Evolutionary conservation across 2,888 invertebrate species (phyloP).

Genomic region (Diadromus collaris): DNA sequence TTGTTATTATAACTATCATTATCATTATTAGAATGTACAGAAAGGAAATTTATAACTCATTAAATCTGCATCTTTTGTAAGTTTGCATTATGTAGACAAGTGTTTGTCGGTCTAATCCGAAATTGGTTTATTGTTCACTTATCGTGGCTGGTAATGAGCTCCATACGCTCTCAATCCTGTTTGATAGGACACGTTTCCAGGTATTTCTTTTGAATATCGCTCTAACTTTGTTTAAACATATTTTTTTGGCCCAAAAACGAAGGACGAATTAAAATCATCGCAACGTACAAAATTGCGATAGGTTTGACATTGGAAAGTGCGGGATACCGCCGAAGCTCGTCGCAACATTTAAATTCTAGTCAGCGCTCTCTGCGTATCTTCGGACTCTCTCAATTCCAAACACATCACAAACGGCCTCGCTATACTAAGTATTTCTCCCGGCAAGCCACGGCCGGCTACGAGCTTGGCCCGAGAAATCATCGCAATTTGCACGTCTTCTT

Average conservation of each 20-base stretch:
- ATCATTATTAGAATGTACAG: too few relatives aligned
- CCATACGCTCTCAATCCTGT: too few relatives aligned
- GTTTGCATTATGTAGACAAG: too few relatives aligned
- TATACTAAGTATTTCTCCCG: conserved; percentile 20
- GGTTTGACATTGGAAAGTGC: conserved; percentile 1
- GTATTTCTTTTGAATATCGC: too few relatives aligned
- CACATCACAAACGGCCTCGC: conserved; percentile 39
- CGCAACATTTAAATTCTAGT: conserved; percentile 31
- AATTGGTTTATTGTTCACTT: too few relatives aligned
- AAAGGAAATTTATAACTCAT: too few relatives aligned
- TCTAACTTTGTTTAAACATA: not conserved
- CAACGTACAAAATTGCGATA: not conserved
- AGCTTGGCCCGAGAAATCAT: conserved; percentile 51
- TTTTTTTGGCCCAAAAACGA: not conserved
- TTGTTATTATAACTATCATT: too few relatives aligned
- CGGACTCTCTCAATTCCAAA: conserved; percentile 58
- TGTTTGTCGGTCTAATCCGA: too few relatives aligned
- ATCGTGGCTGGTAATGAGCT: too few relatives aligned
- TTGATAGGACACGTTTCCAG: too few relatives aligned
- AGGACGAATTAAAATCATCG: not conserved
- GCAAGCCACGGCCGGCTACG: not conserved
- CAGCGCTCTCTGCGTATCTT: not conserved
- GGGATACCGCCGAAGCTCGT: not conserved
- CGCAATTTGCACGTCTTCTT: conserved; percentile 52
- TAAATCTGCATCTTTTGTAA: too few relatives aligned